Conservation (phyloP, 1,140 invertebrate species). For the Triops cancriformis region DNA sequence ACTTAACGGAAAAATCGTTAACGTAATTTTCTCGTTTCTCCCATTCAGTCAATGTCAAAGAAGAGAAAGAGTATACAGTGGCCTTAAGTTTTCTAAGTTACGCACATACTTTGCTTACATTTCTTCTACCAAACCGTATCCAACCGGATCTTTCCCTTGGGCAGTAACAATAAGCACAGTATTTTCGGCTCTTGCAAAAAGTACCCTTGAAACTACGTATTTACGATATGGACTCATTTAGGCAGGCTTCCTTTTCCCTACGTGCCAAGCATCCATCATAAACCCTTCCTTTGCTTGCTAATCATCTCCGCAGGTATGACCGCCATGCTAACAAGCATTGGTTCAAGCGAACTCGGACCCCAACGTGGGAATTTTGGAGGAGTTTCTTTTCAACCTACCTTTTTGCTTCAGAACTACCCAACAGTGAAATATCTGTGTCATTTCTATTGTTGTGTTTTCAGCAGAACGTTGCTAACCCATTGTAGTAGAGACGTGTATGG, state of each 20-base stretch:
- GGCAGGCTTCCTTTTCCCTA: background rate
- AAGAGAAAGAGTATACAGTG: no score
- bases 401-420: background rate
- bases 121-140: background rate
- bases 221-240: constrained; percentile 7
- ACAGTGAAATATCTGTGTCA: background rate
- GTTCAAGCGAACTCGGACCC: background rate
- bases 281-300: background rate
- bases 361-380: background rate
- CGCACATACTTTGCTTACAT: background rate
- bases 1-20: no score
- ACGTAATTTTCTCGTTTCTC: no score
- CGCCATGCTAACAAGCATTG: background rate
- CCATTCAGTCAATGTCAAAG: no score
- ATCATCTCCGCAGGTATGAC: background rate
- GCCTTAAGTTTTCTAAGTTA: no score
- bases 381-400: background rate
- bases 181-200: background rate
- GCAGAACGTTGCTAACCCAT: background rate
- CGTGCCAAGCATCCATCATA: constrained; percentile 10
- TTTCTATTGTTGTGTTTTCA: background rate
- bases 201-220: background rate
- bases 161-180: background rate
- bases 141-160: background rate
- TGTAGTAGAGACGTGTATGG: background rate